These are phyloP conservation scores for Drosophila sturtevanti DNA, from an alignment of 1,140 invertebrate species.

Conservation along the genomic window DNA sequence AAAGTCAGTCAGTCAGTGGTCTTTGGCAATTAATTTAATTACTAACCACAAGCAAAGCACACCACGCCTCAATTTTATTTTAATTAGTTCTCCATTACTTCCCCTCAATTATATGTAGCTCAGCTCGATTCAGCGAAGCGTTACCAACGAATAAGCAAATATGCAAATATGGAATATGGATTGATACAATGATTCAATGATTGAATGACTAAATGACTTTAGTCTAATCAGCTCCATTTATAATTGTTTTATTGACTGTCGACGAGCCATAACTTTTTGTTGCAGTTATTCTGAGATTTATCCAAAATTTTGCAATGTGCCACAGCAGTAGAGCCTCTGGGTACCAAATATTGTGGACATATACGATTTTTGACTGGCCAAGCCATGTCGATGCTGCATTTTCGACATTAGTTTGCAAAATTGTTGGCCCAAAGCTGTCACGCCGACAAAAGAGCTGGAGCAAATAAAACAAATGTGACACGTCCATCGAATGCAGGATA, in stretches of 20 bases:
- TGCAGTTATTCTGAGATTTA: slow-evolving; percentile 49
- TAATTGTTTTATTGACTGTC: slow-evolving; percentile 71
- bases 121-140: slow-evolving; percentile 45
- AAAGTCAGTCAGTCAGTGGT: slow-evolving; percentile 12
- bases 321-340: slow-evolving; percentile 68
- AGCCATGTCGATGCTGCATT: slow-evolving; percentile 52
- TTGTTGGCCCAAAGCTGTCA: slow-evolving; percentile 72
- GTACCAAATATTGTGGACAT: slow-evolving; percentile 51
- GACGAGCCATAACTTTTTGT: slow-evolving; percentile 30
- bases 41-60: slow-evolving; percentile 59
- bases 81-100: slow-evolving; percentile 66
- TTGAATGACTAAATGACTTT: slow-evolving; percentile 23
- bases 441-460: slow-evolving; percentile 44
- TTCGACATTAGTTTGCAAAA: slow-evolving; percentile 70
- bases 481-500: neutral
- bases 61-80: slow-evolving; percentile 70
- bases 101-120: slow-evolving; percentile 41
- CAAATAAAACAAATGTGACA: neutral
- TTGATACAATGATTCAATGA: neutral
- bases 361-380: slow-evolving; percentile 35
- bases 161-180: neutral
- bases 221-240: slow-evolving; percentile 73
- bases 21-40: slow-evolving; percentile 69
- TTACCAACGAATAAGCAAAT: slow-evolving; percentile 45
- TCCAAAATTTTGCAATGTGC: slow-evolving; percentile 54